Base-by-base conservation (phyloP, 2,888 invertebrate genomes). In the Mimumesa dahlbomi region DNA sequence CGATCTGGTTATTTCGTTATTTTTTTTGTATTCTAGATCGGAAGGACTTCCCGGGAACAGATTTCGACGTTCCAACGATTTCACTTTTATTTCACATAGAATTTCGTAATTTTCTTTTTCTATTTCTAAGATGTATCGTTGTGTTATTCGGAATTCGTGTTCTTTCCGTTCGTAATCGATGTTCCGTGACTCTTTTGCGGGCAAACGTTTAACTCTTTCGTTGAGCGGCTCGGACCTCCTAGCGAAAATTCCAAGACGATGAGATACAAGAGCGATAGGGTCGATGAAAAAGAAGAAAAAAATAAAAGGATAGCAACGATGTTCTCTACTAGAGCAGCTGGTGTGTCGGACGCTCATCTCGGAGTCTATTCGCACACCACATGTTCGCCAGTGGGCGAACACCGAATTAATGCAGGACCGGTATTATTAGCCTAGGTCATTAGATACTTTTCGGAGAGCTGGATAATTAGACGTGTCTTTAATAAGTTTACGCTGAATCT, bases 301-400 rank as follows among this genome's bases (percentile, higher is more conserved):
- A 7, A 25, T 25, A 72, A 77, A 68, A 77, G 73, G 69, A n/a
- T n/a, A n/a, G n/a, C n/a, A n/a, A 77, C 75, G 68, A 75, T 69
- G 84, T 81, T 29, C 77, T 73, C 67, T 84, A 81, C 86, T 87
- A 87, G 85, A 87, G 85, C 88, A 89, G 88, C 87, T 88, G 88
- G 87, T 84, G 82, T 40, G 66, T 83, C 75, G 77, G 70, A 63
- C 73, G n/a, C 73, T 67, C 75, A 67, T 78, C 74, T 73, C 62
- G 45, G n/a, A 73, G 71, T 85, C 86, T 86, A 87, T 88, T 88
- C 89, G 89, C 89, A 88, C 86, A 77, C 89, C 89, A 89, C 88
- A 88, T 89, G 89, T 87, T 87, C 74, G 73, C 75, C 77, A 72
- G 59, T 79, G 80, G 79, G 64, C 73, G 73, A 81, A 75, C 68